phyloP scores from a whole-genome alignment of 2,797 vertebrate species.

The Ataeniobius toweri region DNA sequence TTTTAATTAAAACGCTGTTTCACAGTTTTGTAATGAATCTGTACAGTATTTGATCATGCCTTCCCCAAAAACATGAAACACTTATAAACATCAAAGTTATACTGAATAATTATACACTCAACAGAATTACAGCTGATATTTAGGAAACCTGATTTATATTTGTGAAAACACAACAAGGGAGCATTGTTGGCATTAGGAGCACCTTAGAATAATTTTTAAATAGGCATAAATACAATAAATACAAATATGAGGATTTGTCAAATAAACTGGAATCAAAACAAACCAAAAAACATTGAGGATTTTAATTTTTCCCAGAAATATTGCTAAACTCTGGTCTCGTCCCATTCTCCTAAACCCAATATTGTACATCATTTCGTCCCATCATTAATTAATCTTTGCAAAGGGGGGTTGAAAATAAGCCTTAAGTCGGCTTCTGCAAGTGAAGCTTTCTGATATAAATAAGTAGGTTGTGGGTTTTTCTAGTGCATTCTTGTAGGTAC shows the following conservation, averaged over 20 bases:
- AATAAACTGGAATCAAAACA: too few species aligned
- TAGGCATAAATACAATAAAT: too few species aligned
- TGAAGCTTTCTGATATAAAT: conserved; percentile 2
- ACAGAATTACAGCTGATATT: too few species aligned
- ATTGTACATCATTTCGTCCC: background rate
- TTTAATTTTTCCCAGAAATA: background rate
- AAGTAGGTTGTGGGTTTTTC: conserved; percentile 9
- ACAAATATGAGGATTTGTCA: too few species aligned
- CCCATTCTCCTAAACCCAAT: background rate
- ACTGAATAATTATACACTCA: too few species aligned
- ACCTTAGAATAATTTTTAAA: too few species aligned
- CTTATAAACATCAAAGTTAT: background rate
- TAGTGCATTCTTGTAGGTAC: background rate
- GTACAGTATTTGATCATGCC: background rate
- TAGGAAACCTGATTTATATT: too few species aligned
- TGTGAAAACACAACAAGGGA: too few species aligned
- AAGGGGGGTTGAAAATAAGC: background rate
- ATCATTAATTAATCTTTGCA: background rate
- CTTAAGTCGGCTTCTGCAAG: background rate
- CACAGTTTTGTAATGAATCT: background rate
- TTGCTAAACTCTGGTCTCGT: background rate
- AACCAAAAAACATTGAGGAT: too few species aligned
- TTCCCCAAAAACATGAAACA: background rate
- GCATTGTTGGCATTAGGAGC: too few species aligned
- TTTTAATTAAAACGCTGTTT: background rate